phyloP scores from a whole-genome alignment of 2,113 vertebrate species.

The Gymnarchus niloticus region DNA sequence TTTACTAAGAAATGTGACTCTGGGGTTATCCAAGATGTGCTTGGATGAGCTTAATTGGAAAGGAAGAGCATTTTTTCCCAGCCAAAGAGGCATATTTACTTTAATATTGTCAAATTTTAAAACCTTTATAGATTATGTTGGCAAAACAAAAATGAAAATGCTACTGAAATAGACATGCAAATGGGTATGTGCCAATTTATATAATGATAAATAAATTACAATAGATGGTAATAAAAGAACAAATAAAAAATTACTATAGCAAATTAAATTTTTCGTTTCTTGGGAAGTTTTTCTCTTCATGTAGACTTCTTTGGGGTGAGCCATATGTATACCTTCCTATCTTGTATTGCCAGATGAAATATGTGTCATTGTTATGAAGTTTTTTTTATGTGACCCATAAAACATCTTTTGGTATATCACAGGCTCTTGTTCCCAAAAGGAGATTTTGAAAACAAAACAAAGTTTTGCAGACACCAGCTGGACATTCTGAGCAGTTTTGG shows the following conservation, averaged over 20 bases:
- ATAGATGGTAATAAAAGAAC: neutral
- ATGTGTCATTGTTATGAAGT: neutral
- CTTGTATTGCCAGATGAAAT: neutral
- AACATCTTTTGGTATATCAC: no score
- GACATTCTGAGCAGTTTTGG: neutral
- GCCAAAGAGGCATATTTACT: slow-evolving; percentile 14
- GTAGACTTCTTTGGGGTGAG: neutral
- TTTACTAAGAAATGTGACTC: slow-evolving; percentile 26
- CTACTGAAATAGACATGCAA: neutral
- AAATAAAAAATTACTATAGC: neutral
- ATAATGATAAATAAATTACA: slow-evolving; percentile 2
- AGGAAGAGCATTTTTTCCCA: slow-evolving; percentile 22
- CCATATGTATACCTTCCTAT: neutral
- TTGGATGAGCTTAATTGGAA: slow-evolving; percentile 29
- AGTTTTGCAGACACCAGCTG: neutral
- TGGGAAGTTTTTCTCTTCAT: neutral
- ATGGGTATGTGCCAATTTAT: slow-evolving; percentile 11
- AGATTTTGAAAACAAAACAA: no score
- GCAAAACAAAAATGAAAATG: neutral
- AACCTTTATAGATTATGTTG: neutral
- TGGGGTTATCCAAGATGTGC: slow-evolving; percentile 17
- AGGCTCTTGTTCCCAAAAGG: no score
- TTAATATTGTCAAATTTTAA: slow-evolving; percentile 17
- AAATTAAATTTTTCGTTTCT: neutral
- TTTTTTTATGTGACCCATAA: neutral